phyloP scores from a whole-genome alignment of 1,140 invertebrate species.

The Phymorhynchus buccinoides region DNA sequence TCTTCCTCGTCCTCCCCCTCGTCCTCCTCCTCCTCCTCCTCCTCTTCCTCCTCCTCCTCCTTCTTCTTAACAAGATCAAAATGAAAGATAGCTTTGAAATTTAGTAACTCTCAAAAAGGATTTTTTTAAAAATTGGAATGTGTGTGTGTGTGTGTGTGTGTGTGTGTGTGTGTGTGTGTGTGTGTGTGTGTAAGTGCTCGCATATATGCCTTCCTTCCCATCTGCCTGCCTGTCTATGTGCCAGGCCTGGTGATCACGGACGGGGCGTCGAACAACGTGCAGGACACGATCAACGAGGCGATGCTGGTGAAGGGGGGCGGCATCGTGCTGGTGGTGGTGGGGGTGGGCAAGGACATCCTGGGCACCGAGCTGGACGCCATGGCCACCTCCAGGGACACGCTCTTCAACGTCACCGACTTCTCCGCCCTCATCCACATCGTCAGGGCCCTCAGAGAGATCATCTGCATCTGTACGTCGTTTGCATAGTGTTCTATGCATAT shows the following conservation, averaged over 20 bases:
- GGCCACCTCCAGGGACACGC: slow-evolving; percentile 52
- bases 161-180: slow-evolving; percentile 30
- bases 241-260: slow-evolving; percentile 65
- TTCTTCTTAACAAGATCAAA: too few species aligned
- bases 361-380: slow-evolving; percentile 59
- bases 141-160: background rate
- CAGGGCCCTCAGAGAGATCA: slow-evolving; percentile 55
- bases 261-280: slow-evolving; percentile 58
- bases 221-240: slow-evolving; percentile 48
- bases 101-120: too few species aligned
- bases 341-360: slow-evolving; percentile 54
- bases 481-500: too few species aligned
- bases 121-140: too few species aligned
- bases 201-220: background rate
- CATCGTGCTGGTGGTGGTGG: slow-evolving; percentile 57
- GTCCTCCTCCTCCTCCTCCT: too few species aligned
- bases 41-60: too few species aligned
- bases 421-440: slow-evolving; percentile 55
- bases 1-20: too few species aligned
- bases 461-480: slow-evolving; percentile 56
- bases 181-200: slow-evolving; percentile 14
- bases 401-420: slow-evolving; percentile 58
- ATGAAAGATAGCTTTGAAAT: too few species aligned
- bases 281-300: slow-evolving; percentile 57
- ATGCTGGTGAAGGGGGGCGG: slow-evolving; percentile 54